A percentile compares a stretch with the other conserved stretches of the same genome.
phyloP scores from a whole-genome alignment of 2,113 vertebrate genomes.

The Tenebrosternarchus preto region DNA sequence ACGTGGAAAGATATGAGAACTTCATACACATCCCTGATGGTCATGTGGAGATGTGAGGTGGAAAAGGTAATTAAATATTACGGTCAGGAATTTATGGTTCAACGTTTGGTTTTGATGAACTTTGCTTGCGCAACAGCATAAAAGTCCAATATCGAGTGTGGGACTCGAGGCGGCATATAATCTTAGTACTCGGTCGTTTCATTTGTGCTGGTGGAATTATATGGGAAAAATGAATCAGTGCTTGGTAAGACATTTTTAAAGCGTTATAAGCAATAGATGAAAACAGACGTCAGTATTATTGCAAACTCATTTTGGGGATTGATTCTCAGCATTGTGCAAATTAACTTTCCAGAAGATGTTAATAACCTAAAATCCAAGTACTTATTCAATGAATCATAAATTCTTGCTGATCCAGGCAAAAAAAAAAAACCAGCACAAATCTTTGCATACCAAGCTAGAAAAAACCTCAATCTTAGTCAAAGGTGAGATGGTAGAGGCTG shows the following conservation, averaged over 20 bases:
- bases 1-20: too few relatives aligned
- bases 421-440: neutral
- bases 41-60: neutral
- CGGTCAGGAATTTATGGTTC: conserved; percentile 41
- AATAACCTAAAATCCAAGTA: neutral
- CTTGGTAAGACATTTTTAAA: neutral
- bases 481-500: neutral
- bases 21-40: too few relatives aligned
- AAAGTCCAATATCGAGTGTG: conserved; percentile 31
- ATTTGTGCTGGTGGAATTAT: neutral
- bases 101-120: conserved; percentile 29
- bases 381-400: neutral
- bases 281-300: conserved; percentile 4
- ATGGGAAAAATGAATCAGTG: neutral
- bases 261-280: neutral
- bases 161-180: neutral
- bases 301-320: neutral
- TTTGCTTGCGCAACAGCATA: conserved; percentile 15
- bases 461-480: too few relatives aligned
- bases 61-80: conserved; percentile 41
- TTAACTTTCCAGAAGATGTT: neutral
- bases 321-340: neutral
- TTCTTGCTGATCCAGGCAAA: neutral
- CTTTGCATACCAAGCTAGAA: neutral
- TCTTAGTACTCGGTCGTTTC: neutral